phyloP scores from a whole-genome alignment of 2,113 vertebrate genomes.

The Bettongia penicillata region DNA sequence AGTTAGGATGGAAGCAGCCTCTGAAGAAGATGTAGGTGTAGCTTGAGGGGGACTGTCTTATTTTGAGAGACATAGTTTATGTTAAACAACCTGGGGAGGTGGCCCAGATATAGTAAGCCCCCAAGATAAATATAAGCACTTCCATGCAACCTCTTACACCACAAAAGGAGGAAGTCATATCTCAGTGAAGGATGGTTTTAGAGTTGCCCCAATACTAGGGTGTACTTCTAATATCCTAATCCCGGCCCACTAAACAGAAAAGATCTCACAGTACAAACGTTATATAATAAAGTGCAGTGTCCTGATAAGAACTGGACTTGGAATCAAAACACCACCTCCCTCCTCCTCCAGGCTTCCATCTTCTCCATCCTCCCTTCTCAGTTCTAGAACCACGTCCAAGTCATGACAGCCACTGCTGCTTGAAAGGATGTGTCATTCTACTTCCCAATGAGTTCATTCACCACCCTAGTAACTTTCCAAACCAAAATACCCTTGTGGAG shows the following conservation, averaged over 20 bases:
- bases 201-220: neutral
- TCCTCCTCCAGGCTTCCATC: neutral
- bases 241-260: neutral
- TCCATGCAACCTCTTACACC: neutral
- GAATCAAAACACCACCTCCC: neutral
- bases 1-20: neutral
- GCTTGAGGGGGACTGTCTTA: neutral
- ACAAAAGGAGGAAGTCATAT: neutral
- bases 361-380: neutral
- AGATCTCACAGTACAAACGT: neutral
- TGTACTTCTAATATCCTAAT: neutral
- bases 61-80: too few species aligned
- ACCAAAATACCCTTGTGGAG: neutral
- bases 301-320: neutral
- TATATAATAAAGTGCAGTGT: neutral
- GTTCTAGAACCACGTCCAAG: neutral
- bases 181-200: neutral
- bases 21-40: neutral
- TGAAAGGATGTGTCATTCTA: neutral
- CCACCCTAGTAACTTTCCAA: neutral
- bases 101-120: neutral
- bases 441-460: neutral
- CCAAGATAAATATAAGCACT: neutral
- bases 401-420: neutral
- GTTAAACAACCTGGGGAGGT: neutral